These are phyloP conservation scores for Lycaon pictus DNA, from an alignment of 2,113 vertebrate species.

Conservation along the genomic window DNA sequence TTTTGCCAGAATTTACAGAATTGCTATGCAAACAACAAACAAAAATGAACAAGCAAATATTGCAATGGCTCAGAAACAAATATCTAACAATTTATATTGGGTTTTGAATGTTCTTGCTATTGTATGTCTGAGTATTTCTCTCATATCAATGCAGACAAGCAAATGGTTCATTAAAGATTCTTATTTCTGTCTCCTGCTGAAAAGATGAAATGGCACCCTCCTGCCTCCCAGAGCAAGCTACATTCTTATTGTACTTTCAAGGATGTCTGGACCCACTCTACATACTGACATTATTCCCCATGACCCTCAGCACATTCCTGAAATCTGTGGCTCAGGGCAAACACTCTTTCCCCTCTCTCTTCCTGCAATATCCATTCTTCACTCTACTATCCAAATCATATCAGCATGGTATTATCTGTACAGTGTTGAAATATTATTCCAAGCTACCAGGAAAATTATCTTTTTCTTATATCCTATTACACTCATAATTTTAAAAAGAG, in stretches of 20 bases:
- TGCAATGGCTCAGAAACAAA: background rate
- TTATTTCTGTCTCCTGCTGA: background rate
- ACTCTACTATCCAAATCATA: background rate
- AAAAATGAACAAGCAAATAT: background rate
- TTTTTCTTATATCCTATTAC: background rate
- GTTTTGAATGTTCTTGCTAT: background rate
- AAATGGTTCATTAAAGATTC: background rate
- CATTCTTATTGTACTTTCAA: accelerated
- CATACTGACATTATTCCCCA: accelerated
- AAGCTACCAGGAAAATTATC: background rate
- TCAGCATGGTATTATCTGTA: background rate
- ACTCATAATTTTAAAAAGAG: background rate
- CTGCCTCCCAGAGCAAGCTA: background rate
- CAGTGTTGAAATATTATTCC: background rate
- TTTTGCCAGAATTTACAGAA: background rate
- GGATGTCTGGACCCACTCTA: too few species aligned
- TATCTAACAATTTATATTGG: accelerated
- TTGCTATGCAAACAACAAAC: background rate
- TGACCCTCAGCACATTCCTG: too few species aligned
- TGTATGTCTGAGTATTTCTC: background rate
- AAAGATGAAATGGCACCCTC: background rate
- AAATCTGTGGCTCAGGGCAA: background rate
- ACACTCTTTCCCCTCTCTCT: accelerated
- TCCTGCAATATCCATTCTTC: background rate
- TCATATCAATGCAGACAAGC: background rate